These are phyloP conservation scores for Parascotia fuliginaria DNA, from an alignment of 2,888 invertebrate species.

Conservation along the genomic window DNA sequence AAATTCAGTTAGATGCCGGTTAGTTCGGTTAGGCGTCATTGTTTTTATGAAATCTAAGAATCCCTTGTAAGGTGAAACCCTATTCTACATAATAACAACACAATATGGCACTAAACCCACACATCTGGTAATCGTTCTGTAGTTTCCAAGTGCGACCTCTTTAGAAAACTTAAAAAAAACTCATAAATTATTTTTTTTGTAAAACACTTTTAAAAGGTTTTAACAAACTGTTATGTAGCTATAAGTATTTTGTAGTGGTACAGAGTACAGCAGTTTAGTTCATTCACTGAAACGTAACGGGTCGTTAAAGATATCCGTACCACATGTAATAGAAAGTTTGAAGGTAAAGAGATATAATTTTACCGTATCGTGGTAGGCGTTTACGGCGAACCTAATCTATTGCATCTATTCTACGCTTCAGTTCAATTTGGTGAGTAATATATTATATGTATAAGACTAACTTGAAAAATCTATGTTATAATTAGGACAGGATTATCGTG, in stretches of 20 bases:
- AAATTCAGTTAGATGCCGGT: neutral
- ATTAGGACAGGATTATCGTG: no score
- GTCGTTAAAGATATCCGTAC: neutral
- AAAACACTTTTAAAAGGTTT: neutral
- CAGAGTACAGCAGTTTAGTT: neutral
- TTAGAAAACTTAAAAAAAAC: neutral
- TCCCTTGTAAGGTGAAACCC: neutral
- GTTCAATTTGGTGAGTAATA: neutral
- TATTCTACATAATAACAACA: neutral
- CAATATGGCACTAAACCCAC: neutral
- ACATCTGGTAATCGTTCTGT: conserved; percentile 1
- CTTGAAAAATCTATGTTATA: no score
- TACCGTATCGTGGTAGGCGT: neutral
- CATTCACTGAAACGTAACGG: neutral
- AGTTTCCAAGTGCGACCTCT: neutral
- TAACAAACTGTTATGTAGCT: neutral
- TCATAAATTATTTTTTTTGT: neutral
- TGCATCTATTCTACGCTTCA: neutral
- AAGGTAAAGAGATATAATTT: neutral
- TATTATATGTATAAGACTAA: neutral
- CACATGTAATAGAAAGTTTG: neutral
- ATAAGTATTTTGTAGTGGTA: neutral
- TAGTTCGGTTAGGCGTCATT: no score
- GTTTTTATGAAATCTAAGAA: neutral
- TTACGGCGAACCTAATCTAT: no score